Percentiles rank a stretch among this genome's conserved stretches.
Conservation (phyloP, 2,113 vertebrate species). For the Origma solitaria region DNA sequence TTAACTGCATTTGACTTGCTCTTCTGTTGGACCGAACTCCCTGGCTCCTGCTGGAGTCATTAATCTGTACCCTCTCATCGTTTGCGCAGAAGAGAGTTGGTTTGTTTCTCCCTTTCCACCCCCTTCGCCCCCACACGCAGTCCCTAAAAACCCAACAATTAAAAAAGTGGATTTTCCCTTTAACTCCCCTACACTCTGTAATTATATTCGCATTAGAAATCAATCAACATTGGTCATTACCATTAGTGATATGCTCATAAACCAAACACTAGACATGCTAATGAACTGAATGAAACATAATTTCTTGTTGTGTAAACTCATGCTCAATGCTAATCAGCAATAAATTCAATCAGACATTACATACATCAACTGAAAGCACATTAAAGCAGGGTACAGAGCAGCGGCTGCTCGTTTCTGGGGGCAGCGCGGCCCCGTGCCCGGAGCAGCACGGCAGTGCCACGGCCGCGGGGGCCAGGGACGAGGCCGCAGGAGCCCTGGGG, state of each 20-base stretch:
- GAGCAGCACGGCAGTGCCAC: not conserved
- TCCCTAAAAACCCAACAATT: constrained; percentile 31
- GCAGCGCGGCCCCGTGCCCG: not conserved
- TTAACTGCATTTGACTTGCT: not conserved
- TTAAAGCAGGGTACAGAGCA: not conserved
- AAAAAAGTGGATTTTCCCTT: not conserved
- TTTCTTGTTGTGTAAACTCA: constrained; percentile 53
- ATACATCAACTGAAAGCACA: constrained; percentile 39
- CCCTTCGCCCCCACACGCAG: not conserved
- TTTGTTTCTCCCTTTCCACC: not conserved
- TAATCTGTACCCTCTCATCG: not conserved
- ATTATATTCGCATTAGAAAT: constrained; percentile 75
- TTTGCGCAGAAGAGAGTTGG: not conserved
- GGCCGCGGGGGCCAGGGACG: rapidly evolving
- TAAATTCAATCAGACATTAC: constrained; percentile 57
- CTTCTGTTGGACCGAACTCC: not conserved
- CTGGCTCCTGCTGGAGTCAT: not conserved
- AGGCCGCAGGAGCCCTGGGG: rapidly evolving
- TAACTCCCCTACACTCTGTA: constrained; percentile 43
- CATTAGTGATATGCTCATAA: constrained; percentile 36
- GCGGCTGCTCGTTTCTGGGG: not conserved
- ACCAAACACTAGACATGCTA: constrained; percentile 23
- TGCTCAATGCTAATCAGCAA: constrained; percentile 44
- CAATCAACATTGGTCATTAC: constrained; percentile 40
- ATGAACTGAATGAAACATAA: constrained; percentile 42